These are phyloP conservation scores for Aplidium turbinatum DNA, from an alignment of 23 tunicate species.

Conservation along the genomic window DNA sequence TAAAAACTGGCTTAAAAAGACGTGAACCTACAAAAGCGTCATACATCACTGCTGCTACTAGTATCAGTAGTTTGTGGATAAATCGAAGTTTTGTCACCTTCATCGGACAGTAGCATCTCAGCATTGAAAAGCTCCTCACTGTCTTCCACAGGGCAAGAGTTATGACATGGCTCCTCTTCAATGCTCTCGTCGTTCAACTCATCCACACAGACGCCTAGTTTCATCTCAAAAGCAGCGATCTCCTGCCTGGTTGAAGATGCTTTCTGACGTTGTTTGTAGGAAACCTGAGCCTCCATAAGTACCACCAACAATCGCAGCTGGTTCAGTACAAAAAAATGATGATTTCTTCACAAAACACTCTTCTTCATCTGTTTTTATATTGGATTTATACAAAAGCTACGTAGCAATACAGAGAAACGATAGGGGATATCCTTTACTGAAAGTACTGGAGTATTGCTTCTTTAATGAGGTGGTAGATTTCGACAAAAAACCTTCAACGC, in stretches of 20 bases:
- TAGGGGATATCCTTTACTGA: too few relatives aligned
- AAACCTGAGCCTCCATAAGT: neutral
- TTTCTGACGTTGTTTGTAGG: neutral
- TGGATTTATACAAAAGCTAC: too few relatives aligned
- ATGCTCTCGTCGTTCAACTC: constrained; percentile 42
- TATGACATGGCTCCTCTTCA: constrained; percentile 47
- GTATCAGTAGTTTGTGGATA: too few relatives aligned
- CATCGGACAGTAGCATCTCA: constrained; percentile 36
- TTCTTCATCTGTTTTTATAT: too few relatives aligned
- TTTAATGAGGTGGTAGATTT: too few relatives aligned
- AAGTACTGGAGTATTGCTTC: too few relatives aligned
- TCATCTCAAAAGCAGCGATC: constrained; percentile 41
- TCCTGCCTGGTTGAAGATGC: constrained; percentile 35
- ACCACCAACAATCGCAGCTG: constrained; percentile 18
- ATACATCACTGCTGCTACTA: too few relatives aligned
- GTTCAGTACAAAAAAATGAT: too few relatives aligned
- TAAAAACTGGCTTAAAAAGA: too few relatives aligned
- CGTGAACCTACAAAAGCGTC: too few relatives aligned
- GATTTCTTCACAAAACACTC: neutral
- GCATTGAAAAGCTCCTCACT: constrained; percentile 50
- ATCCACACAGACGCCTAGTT: constrained; percentile 48
- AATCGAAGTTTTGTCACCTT: too few relatives aligned
- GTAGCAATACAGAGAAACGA: too few relatives aligned
- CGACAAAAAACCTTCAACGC: neutral
- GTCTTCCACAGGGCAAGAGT: constrained; percentile 42